phyloP scores from a whole-genome alignment of 2,113 vertebrate species.

The Anas platyrhynchos region DNA sequence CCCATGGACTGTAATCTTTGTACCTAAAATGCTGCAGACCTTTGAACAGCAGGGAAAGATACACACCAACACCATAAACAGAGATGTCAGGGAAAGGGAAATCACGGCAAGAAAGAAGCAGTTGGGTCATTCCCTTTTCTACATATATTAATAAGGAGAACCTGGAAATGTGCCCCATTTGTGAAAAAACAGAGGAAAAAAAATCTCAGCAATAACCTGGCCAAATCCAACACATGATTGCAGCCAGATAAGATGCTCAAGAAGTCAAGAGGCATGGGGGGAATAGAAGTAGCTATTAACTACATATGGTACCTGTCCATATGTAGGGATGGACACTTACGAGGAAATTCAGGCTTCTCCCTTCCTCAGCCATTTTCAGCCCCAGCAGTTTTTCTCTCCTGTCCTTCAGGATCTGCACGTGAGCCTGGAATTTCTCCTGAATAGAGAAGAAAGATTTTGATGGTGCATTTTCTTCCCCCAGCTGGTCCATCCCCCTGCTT shows the following conservation, averaged over 20 bases:
- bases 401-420: slow-evolving; percentile 46
- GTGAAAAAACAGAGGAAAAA: rapidly evolving
- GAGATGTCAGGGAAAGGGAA: neutral
- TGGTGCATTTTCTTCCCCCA: neutral
- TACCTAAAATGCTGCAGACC: neutral
- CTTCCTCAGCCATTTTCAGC: slow-evolving; percentile 54
- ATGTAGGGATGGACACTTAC: slow-evolving; percentile 6
- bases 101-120: rapidly evolving
- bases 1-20: neutral
- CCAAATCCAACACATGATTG: neutral
- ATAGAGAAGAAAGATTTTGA: rapidly evolving
- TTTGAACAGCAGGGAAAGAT: neutral
- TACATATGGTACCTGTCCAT: neutral
- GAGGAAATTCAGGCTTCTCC: neutral
- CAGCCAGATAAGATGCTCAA: rapidly evolving
- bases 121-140: rapidly evolving
- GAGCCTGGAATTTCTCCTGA: slow-evolving; percentile 72
- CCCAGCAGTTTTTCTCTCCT: slow-evolving; percentile 61
- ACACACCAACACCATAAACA: neutral
- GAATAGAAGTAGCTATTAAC: rapidly evolving
- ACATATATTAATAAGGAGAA: rapidly evolving
- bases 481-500: neutral
- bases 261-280: neutral
- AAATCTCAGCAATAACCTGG: rapidly evolving
- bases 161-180: rapidly evolving